These are phyloP conservation scores for Varecia variegata DNA, from an alignment of 2,797 vertebrate genomes.

Conservation along the genomic window DNA sequence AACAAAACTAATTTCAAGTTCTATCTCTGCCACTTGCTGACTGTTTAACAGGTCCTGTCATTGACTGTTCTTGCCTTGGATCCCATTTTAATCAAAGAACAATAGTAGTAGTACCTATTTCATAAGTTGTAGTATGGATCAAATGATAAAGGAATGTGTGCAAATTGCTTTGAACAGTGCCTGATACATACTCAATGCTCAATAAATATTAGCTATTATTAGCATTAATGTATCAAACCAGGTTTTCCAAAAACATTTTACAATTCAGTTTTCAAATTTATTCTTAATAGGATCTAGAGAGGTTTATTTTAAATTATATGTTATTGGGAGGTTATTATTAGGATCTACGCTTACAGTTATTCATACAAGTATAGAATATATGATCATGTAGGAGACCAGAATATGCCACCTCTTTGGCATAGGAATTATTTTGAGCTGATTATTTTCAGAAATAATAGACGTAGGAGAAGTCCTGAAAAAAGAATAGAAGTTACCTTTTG, in stretches of 20 bases:
- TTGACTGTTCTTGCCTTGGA: background rate
- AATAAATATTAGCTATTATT: background rate
- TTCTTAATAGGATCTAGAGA: background rate
- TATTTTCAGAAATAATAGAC: background rate
- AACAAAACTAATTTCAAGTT: background rate
- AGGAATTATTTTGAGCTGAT: background rate
- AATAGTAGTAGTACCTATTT: background rate
- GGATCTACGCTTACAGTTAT: background rate
- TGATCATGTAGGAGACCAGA: background rate
- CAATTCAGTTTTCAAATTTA: background rate
- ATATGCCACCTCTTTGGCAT: background rate
- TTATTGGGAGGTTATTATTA: background rate
- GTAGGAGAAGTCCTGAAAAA: background rate
- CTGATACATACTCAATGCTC: background rate
- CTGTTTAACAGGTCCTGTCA: background rate
- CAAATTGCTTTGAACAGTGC: background rate
- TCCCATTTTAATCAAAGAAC: background rate
- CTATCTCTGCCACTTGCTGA: background rate
- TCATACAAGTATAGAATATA: background rate
- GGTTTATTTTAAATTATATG: background rate
- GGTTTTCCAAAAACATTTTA: background rate
- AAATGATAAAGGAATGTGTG: background rate
- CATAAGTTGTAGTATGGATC: background rate
- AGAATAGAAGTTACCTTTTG: background rate
- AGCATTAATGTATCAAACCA: background rate